Evolutionary conservation across 2,888 invertebrate genomes (phyloP), one percentile per base, ranked within the genome.

Genomic region (Lissonota sp.): DNA sequence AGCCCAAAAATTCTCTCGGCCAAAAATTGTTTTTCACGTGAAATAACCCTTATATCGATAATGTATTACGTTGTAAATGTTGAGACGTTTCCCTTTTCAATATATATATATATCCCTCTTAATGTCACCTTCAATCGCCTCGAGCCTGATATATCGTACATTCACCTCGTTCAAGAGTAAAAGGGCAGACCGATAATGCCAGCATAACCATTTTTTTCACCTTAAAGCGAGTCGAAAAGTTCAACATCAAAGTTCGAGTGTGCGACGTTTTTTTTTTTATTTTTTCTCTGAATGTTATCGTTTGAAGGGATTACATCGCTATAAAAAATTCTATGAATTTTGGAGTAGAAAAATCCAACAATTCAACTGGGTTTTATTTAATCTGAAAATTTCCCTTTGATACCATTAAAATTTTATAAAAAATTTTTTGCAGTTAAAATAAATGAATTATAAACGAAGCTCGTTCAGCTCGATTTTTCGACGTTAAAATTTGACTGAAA

Each of bases 121-220:
- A 73, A 73, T 57, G 73, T 73, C 73, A 73, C 26, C 46, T 64
- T 12, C n/a, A 46, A 37, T 73, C 73, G 64, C 26, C 46, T 64
- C 8, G 26, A 46, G 44, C 14, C 64, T 6, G 57, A 40, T 44
- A 63, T 44, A 55, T 39, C 10, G 14, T 40, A n/a, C 49, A 0
- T 62, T 26, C 26, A 26, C 26, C 44, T 8, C 40, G 39, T 37
- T 51, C 53, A 12, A 42, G 39, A 40, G 44, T 14, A 64, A 39
- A 73, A 64, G 64, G 63, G 73, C 57, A 37, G 57, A 64, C 63
- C 26, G 26, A 73, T 73, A 64, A 64, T 55, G 62, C 63, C 64
- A 26, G 10, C 44, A 51, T 26, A 42, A 62, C 26, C 51, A 26
- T 72, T 62, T 42, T 71, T 60, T 60, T 71, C 57, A 37, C 57